phyloP scores from a whole-genome alignment of 2,888 invertebrate genomes.

The Sminthurides aquaticus region DNA sequence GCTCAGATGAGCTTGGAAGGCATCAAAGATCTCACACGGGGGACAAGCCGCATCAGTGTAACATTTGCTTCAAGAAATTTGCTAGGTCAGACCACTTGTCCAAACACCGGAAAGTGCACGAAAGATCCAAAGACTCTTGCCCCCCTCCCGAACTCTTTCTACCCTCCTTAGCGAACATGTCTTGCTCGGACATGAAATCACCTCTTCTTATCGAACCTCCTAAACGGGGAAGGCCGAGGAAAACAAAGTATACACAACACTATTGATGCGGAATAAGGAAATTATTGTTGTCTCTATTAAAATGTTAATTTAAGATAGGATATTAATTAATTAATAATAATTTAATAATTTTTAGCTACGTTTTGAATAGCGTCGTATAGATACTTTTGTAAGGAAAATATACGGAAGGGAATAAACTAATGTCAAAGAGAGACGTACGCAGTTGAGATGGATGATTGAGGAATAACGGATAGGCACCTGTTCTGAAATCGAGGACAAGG shows the following conservation, averaged over 20 bases:
- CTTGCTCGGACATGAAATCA: background rate
- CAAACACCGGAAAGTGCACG: conserved; percentile 67
- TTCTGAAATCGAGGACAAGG: too few species aligned
- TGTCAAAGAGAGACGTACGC: too few species aligned
- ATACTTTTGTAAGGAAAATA: too few species aligned
- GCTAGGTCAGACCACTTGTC: conserved; percentile 88
- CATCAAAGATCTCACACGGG: conserved; percentile 93
- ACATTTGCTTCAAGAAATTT: conserved; percentile 79
- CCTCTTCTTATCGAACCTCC: background rate
- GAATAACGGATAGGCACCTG: too few species aligned
- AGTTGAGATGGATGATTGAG: too few species aligned
- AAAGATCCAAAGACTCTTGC: conserved; percentile 23
- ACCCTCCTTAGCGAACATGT: background rate
- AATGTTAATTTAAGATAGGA: too few species aligned
- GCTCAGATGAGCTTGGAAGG: conserved; percentile 87
- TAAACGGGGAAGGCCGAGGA: conserved; percentile 2
- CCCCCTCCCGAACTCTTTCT: conserved; percentile 1
- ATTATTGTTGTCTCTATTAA: too few species aligned
- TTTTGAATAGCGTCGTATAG: too few species aligned
- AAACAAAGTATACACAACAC: background rate
- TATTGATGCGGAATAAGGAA: too few species aligned
- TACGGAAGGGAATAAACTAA: too few species aligned
- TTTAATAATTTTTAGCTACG: too few species aligned
- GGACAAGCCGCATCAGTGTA: conserved; percentile 84
- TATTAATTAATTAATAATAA: too few species aligned